These are phyloP conservation scores for Conus canariensis DNA, from an alignment of 2,888 invertebrate species.

Conservation along the genomic window DNA sequence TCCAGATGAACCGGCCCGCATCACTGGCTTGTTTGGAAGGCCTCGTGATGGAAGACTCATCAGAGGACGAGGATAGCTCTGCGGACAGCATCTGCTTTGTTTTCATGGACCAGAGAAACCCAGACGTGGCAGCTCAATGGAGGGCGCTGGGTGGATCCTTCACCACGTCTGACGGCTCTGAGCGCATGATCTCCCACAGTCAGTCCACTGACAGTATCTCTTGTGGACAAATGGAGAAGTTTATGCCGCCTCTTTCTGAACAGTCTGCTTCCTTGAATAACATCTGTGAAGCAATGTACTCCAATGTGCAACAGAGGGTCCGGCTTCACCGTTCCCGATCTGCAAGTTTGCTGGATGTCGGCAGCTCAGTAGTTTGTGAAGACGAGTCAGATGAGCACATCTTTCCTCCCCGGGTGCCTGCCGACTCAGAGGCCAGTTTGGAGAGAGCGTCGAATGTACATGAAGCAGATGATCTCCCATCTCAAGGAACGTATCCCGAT, in stretches of 20 bases:
- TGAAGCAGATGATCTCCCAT: slow-evolving; percentile 4
- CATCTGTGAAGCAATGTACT: slow-evolving; percentile 50
- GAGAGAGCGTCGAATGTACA: neutral
- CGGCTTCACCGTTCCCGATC: slow-evolving; percentile 61
- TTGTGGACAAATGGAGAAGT: neutral
- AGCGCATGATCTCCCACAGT: slow-evolving; percentile 23
- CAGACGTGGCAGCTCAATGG: neutral
- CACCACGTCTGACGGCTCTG: slow-evolving; percentile 39
- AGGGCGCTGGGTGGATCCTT: neutral
- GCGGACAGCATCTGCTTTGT: slow-evolving; percentile 69
- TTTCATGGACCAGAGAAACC: slow-evolving; percentile 55
- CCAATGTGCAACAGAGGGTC: neutral
- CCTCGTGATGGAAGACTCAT: neutral
- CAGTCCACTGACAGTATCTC: slow-evolving; percentile 46
- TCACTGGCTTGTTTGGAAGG: slow-evolving; percentile 33
- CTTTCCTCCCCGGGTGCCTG: slow-evolving; percentile 60
- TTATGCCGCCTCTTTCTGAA: slow-evolving; percentile 49
- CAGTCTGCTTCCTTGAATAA: slow-evolving; percentile 68
- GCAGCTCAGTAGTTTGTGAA: slow-evolving; percentile 48
- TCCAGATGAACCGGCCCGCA: slow-evolving; percentile 31
- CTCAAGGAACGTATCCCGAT: neutral
- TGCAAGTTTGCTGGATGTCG: slow-evolving; percentile 61
- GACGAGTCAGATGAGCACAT: slow-evolving; percentile 62
- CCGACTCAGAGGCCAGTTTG: slow-evolving; percentile 21
- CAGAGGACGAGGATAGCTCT: slow-evolving; percentile 20